phyloP scores from a whole-genome alignment of 2,113 vertebrate species.

The Glaucomys volans region DNA sequence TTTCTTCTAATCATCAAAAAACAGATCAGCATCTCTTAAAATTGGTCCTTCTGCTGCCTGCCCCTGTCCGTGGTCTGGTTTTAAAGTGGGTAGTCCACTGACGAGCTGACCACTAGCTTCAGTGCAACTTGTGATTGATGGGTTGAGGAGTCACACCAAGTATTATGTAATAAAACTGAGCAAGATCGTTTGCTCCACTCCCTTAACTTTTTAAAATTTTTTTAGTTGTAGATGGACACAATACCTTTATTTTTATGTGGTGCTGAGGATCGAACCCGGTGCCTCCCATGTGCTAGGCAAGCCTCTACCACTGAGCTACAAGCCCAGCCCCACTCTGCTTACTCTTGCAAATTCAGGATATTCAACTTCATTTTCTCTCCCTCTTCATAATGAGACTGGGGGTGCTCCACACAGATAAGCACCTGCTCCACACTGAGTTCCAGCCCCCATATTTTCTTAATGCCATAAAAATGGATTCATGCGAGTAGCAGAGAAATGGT shows the following conservation, averaged over 20 bases:
- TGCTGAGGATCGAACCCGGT: too few species aligned
- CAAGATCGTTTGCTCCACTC: not conserved
- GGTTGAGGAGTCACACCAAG: not conserved
- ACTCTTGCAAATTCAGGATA: not conserved
- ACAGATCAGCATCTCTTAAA: fast-evolving
- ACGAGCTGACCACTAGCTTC: not conserved
- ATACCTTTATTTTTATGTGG: too few species aligned
- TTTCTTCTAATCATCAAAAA: not conserved
- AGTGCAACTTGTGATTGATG: not conserved
- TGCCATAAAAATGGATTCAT: not conserved
- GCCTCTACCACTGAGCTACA: too few species aligned
- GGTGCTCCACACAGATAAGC: not conserved
- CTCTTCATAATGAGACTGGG: not conserved
- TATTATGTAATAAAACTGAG: too few species aligned
- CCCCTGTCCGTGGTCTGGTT: not conserved
- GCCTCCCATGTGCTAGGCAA: too few species aligned
- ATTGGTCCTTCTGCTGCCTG: not conserved
- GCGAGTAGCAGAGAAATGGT: not conserved
- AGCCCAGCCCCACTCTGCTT: too few species aligned
- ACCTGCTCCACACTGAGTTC: not conserved
- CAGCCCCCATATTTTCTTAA: not conserved
- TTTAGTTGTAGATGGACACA: too few species aligned
- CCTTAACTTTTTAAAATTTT: too few species aligned
- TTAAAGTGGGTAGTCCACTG: too few species aligned
- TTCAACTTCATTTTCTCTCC: not conserved